phyloP scores from a whole-genome alignment of 2,113 vertebrate species.

The Mesembrinibis cayennensis region DNA sequence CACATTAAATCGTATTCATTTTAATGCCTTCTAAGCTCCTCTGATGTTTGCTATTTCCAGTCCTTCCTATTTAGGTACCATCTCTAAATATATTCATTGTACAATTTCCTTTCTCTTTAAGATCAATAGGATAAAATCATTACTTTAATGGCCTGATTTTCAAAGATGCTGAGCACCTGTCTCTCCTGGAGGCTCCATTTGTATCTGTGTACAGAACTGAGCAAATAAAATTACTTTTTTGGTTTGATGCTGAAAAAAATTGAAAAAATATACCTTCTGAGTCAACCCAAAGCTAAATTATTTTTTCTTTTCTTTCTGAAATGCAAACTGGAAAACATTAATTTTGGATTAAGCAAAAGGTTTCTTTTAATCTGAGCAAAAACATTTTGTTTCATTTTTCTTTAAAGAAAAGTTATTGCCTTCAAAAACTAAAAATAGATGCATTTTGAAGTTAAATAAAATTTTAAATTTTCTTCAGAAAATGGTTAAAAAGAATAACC shows the following conservation, averaged over 20 bases:
- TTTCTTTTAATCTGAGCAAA: neutral
- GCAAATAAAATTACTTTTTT: neutral
- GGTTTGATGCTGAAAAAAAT: neutral
- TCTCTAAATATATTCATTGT: conserved; percentile 53
- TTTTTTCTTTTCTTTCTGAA: neutral
- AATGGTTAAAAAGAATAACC: neutral
- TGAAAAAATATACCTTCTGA: neutral
- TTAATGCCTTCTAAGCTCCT: conserved; percentile 63
- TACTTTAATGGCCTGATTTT: conserved; percentile 28
- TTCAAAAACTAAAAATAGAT: neutral
- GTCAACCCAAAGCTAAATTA: neutral
- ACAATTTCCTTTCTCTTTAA: conserved; percentile 61
- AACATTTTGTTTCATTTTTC: neutral
- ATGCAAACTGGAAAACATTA: neutral
- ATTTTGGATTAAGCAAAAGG: neutral
- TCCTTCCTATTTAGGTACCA: conserved; percentile 54
- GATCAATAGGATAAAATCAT: conserved; percentile 21
- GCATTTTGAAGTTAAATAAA: neutral
- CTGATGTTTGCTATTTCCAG: conserved; percentile 50
- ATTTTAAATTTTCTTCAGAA: neutral
- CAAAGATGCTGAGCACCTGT: conserved; percentile 26
- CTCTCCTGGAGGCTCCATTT: neutral
- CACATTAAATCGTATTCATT: conserved; percentile 67
- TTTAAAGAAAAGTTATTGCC: neutral
- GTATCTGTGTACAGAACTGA: neutral